Percentiles rank a stretch among this genome's conserved stretches.
Evolutionary conservation across 2,888 invertebrate genomes (phyloP).

Genomic region (Rhimphoctona megacephalus): DNA sequence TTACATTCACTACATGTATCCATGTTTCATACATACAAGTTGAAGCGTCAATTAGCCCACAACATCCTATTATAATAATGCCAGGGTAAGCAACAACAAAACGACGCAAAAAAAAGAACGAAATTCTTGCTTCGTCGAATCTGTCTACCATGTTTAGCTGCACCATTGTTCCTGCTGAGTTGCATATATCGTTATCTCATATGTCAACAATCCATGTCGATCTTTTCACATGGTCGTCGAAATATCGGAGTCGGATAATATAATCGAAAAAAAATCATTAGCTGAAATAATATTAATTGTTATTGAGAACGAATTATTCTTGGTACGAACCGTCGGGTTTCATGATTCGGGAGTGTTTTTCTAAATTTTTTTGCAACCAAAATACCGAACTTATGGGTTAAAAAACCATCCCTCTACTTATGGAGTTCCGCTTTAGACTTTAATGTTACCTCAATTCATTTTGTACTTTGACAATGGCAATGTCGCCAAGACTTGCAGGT

Average conservation of each 20-base stretch:
- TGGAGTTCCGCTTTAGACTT: background rate
- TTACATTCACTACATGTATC: slow-evolving; percentile 60
- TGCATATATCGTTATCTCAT: slow-evolving; percentile 8
- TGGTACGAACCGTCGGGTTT: background rate
- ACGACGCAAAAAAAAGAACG: slow-evolving; percentile 1
- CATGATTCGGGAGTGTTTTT: background rate
- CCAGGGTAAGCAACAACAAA: slow-evolving; percentile 69
- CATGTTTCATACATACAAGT: slow-evolving; percentile 70
- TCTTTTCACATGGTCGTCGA: background rate
- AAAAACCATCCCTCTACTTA: background rate
- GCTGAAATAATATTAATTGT: background rate
- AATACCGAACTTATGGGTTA: background rate
- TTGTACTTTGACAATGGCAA: background rate
- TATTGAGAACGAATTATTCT: background rate
- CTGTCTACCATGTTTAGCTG: slow-evolving; percentile 24
- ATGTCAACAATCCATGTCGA: slow-evolving; percentile 4
- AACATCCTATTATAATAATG: slow-evolving; percentile 72
- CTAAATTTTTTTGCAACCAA: background rate
- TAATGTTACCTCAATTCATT: background rate
- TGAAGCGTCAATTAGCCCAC: slow-evolving; percentile 63
- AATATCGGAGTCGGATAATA: background rate
- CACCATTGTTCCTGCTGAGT: slow-evolving; percentile 2
- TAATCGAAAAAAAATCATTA: background rate
- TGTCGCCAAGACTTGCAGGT: background rate
- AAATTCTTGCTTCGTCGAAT: slow-evolving; percentile 23